These are phyloP conservation scores for Coluber constrictor DNA, from an alignment of 2,797 vertebrate genomes.

Conservation along the genomic window DNA sequence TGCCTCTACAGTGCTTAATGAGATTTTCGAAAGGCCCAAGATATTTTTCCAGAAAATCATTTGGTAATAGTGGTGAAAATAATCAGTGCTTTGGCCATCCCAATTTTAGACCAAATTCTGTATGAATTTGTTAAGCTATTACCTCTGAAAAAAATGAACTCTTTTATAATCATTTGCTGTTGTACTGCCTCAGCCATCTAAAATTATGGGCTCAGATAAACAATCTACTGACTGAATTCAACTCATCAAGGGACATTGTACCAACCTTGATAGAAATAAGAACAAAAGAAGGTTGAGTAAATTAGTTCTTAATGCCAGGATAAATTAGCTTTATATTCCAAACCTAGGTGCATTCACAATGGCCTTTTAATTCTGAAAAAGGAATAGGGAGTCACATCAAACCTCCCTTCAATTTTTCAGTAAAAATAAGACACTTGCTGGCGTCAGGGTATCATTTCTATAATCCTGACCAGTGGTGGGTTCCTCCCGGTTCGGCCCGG, in stretches of 20 bases:
- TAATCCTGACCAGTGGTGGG: too few relatives aligned
- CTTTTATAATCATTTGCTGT: background rate
- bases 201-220: background rate
- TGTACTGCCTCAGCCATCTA: background rate
- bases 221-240: background rate
- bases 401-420: background rate
- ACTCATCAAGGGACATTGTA: background rate
- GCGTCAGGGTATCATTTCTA: background rate
- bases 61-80: background rate
- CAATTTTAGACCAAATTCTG: background rate
- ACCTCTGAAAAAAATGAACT: background rate
- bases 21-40: background rate
- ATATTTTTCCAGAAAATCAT: background rate
- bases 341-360: background rate
- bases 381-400: background rate
- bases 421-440: background rate
- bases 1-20: background rate
- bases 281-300: background rate
- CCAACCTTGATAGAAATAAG: background rate
- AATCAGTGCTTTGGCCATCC: background rate
- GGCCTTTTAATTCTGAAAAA: background rate
- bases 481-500: too few relatives aligned
- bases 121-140: background rate
- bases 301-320: background rate
- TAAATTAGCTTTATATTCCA: background rate